Evolutionary conservation across 2,113 vertebrate genomes (phyloP).

Genomic region (Microcebus jonahi): DNA sequence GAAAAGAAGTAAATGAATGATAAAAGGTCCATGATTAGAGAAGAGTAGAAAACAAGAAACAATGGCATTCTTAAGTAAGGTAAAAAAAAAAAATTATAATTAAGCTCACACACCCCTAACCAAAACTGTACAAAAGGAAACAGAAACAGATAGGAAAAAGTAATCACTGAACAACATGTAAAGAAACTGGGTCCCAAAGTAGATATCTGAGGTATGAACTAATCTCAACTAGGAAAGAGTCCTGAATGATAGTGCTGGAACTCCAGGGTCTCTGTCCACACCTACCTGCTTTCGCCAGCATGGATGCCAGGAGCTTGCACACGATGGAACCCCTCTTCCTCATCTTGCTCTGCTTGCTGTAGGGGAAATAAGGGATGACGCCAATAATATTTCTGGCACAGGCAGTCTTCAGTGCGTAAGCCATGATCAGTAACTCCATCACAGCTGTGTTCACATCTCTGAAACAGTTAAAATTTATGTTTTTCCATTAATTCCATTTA

Average conservation of each 20-base stretch:
- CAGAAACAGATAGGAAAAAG: neutral
- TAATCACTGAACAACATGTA: neutral
- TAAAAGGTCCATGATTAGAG: neutral
- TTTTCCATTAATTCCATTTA: neutral
- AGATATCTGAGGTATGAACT: fast-evolving
- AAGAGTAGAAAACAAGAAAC: neutral
- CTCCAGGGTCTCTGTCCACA: fast-evolving
- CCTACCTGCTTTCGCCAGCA: slow-evolving; percentile 97
- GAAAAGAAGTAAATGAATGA: neutral
- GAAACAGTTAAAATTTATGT: neutral
- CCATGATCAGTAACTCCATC: slow-evolving; percentile 99
- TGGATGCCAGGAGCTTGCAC: slow-evolving; percentile 97
- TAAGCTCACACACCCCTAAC: neutral
- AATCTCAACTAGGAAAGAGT: fast-evolving
- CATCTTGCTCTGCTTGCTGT: slow-evolving; percentile 99
- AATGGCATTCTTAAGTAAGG: neutral
- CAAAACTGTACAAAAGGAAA: neutral
- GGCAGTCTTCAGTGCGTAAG: slow-evolving; percentile 96
- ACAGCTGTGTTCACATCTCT: slow-evolving; percentile 99
- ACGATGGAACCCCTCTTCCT: slow-evolving; percentile 98
- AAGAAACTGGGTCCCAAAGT: neutral
- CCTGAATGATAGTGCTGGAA: fast-evolving
- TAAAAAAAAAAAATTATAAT: neutral
- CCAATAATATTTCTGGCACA: slow-evolving; percentile 98
- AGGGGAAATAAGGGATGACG: slow-evolving; percentile 98